Evolutionary conservation across 2,888 invertebrate genomes (phyloP), one percentile per base, ranked within the genome.

Genomic region (Agrilus cyanescens): DNA sequence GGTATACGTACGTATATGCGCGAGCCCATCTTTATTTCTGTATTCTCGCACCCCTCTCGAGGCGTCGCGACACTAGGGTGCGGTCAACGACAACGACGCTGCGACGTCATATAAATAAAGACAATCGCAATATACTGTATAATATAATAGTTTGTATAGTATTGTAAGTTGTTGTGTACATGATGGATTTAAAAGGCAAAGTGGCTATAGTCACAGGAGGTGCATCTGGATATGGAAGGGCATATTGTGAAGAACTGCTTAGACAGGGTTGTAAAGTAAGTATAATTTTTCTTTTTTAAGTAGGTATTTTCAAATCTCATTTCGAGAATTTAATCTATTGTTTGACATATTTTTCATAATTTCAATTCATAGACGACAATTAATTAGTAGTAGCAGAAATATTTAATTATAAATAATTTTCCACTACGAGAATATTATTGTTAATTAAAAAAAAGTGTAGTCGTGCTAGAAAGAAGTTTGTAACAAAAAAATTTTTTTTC

Each of bases 191-290:
- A 49, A 82, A 80, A 64, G 82, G 82, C 50, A 81, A 80, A 65
- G 81, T 83, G 45, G 82, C 78, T 35, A 66, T 84, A 47, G 75
- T 83, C 43, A 83, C 83, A 18, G 84, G 83, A 29, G 83, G 79
- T 38, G 82, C 82, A 12, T 77, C 79, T 38, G 84, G 83, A 43
- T 78, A 83, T 52, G 85, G 84, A 2, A 71, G 76, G 46, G 77
- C 80, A n/a, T 82, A 79, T 57, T 78, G 77, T 55, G 78, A 80
- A 53, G 82, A 83, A 58, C 61, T 85, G 36, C 69, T 84, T 46
- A 78, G 76, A 57, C 77, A 80, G 56, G 85, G 84, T 52, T 81
- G 80, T 18, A 83, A 81, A 75, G 83, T 83, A 67, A 65, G 32
- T 34, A 63, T 47, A 37, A 20, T 40, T 29, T 37, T 40, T 36